These are phyloP conservation scores for Chrysolina haemoptera DNA, from an alignment of 2,888 invertebrate genomes.

Conservation along the genomic window DNA sequence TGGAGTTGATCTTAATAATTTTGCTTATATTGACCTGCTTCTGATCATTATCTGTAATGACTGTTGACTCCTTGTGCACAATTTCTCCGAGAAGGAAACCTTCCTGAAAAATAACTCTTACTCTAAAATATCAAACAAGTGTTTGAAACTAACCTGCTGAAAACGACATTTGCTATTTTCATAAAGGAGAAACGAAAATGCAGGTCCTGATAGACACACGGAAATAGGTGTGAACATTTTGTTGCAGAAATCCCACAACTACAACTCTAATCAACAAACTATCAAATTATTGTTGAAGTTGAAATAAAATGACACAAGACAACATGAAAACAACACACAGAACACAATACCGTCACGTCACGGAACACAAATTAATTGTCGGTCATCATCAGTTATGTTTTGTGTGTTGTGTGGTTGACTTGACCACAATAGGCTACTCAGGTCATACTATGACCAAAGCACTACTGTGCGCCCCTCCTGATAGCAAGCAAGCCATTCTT, in stretches of 20 bases:
- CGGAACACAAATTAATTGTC: too few species aligned
- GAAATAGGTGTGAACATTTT: constrained; percentile 47
- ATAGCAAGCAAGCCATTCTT: too few species aligned
- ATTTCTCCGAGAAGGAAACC: constrained; percentile 80
- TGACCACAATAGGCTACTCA: too few species aligned
- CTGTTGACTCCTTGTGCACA: constrained; percentile 76
- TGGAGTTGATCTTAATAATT: constrained; percentile 75
- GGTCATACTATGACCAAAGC: too few species aligned
- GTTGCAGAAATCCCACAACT: too few species aligned
- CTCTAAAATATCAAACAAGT: not conserved
- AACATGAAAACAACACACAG: too few species aligned
- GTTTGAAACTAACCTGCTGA: constrained; percentile 72
- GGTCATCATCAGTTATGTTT: too few species aligned
- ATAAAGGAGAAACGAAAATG: constrained; percentile 78
- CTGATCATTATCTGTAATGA: constrained; percentile 79
- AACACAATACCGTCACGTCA: too few species aligned
- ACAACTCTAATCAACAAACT: too few species aligned
- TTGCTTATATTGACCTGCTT: constrained; percentile 75
- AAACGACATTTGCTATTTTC: constrained; percentile 76
- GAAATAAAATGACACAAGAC: not conserved
- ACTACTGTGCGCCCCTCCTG: too few species aligned
- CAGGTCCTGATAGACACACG: constrained; percentile 72
- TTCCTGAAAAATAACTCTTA: constrained; percentile 66
- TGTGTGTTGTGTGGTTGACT: too few species aligned
- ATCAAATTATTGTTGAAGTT: not conserved